These are phyloP conservation scores for Pediacus dermestoides DNA, from an alignment of 2,888 invertebrate species.

Conservation along the genomic window DNA sequence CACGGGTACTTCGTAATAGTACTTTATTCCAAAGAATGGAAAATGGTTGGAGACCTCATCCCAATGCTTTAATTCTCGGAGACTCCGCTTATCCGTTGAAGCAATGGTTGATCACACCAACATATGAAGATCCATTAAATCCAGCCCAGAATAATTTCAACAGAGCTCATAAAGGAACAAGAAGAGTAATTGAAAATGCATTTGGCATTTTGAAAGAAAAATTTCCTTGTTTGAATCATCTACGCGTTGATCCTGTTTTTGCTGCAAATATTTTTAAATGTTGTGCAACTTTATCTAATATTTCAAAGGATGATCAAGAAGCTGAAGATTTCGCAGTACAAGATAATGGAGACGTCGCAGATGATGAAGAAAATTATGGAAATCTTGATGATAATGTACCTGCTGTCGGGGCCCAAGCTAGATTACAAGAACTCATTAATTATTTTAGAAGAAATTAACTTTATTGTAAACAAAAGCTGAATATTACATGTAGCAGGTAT, in stretches of 20 bases:
- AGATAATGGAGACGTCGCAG: constrained; percentile 3
- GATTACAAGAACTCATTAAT: constrained; percentile 6
- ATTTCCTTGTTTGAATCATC: constrained; percentile 14
- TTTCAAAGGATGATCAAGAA: constrained; percentile 11
- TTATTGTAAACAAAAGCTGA: constrained; percentile 5
- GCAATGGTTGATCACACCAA: constrained; percentile 20
- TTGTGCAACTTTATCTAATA: constrained; percentile 14
- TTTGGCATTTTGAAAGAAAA: constrained; percentile 16
- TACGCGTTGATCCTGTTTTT: constrained; percentile 16
- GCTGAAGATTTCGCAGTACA: constrained; percentile 7
- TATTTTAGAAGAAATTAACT: constrained; percentile 7
- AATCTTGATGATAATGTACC: constrained; percentile 11
- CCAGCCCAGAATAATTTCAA: constrained; percentile 20
- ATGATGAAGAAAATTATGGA: constrained; percentile 12
- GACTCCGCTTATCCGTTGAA: constrained; percentile 15
- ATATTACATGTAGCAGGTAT: background rate
- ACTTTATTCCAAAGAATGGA: constrained; percentile 19
- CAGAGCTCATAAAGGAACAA: constrained; percentile 16
- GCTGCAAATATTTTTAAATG: constrained; percentile 19
- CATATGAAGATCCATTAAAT: constrained; percentile 17
- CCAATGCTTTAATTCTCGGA: constrained; percentile 20
- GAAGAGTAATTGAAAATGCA: constrained; percentile 14
- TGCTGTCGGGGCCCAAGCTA: constrained; percentile 11
- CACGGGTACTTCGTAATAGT: constrained; percentile 24
- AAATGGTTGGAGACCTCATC: constrained; percentile 22